Evolutionary conservation across 2,113 vertebrate genomes (phyloP).

Genomic region (Thalassarche chlororhynchos): DNA sequence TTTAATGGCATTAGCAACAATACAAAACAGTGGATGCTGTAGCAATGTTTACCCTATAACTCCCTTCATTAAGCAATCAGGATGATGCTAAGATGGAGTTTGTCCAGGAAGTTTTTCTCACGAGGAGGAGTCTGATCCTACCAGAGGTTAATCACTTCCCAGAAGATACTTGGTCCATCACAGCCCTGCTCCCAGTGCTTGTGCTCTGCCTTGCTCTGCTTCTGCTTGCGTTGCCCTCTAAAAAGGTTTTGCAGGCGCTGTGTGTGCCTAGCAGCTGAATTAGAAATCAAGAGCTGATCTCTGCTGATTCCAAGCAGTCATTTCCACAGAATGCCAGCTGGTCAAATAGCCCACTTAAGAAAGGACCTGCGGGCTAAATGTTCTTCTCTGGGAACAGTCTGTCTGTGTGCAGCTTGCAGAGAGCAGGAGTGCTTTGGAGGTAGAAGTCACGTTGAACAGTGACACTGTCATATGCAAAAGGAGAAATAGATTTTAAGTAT

Average conservation of each 20-base stretch:
- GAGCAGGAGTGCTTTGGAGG: background rate
- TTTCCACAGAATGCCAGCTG: background rate
- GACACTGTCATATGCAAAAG: background rate
- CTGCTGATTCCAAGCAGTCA: background rate
- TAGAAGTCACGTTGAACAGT: background rate
- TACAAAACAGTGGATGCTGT: background rate
- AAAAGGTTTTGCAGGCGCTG: background rate
- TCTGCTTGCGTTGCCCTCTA: background rate
- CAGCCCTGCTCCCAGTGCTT: background rate
- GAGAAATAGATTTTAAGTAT: background rate
- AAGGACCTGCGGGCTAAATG: background rate
- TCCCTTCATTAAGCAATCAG: background rate
- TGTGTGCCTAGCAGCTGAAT: background rate
- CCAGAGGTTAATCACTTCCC: background rate
- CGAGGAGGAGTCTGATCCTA: background rate
- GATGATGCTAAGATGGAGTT: background rate
- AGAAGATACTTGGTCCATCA: background rate
- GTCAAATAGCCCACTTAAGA: background rate
- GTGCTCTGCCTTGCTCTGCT: background rate
- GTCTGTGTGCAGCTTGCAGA: background rate
- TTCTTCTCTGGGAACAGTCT: background rate
- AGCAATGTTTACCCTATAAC: background rate
- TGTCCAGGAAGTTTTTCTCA: background rate
- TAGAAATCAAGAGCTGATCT: background rate
- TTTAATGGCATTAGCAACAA: background rate